A percentile compares a stretch with the other conserved stretches of the same genome.
phyloP scores from a whole-genome alignment of 2,113 vertebrate species.

The Chionis minor region DNA sequence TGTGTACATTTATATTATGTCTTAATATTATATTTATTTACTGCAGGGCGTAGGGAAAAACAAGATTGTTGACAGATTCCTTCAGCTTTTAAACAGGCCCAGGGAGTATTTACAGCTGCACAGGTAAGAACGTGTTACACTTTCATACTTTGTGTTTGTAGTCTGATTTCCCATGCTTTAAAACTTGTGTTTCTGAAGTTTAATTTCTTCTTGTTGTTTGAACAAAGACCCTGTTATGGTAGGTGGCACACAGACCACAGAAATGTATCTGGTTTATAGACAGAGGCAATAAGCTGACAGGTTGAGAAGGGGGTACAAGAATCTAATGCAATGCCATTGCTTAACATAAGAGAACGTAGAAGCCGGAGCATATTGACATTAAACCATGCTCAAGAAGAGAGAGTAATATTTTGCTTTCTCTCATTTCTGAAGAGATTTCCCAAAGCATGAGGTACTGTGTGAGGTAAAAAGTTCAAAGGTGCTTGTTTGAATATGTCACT shows the following conservation, averaged over 20 bases:
- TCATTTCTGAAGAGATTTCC: not conserved
- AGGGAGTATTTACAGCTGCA: constrained; percentile 97
- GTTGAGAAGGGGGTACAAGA: not conserved
- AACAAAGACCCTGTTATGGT: not conserved
- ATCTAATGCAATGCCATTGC: not conserved
- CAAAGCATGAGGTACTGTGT: not conserved
- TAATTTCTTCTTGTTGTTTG: not conserved
- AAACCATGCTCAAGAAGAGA: not conserved
- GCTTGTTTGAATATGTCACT: not conserved
- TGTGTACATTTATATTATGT: not conserved
- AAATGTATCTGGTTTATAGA: not conserved
- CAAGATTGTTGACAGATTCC: constrained; percentile 94
- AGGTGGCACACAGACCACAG: not conserved
- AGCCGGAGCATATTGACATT: not conserved
- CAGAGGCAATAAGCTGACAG: not conserved
- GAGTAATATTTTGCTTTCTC: not conserved
- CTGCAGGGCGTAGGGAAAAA: constrained; percentile 96
- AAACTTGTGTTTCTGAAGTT: not conserved
- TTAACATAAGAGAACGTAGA: not conserved
- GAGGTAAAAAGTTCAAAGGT: not conserved
- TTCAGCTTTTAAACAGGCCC: constrained; percentile 93
- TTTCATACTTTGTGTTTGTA: not conserved
- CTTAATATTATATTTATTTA: constrained; percentile 18
- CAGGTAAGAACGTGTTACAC: constrained; percentile 77
- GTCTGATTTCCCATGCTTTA: not conserved